phyloP scores from a whole-genome alignment of 2,888 invertebrate species.

The Oithona nana region DNA sequence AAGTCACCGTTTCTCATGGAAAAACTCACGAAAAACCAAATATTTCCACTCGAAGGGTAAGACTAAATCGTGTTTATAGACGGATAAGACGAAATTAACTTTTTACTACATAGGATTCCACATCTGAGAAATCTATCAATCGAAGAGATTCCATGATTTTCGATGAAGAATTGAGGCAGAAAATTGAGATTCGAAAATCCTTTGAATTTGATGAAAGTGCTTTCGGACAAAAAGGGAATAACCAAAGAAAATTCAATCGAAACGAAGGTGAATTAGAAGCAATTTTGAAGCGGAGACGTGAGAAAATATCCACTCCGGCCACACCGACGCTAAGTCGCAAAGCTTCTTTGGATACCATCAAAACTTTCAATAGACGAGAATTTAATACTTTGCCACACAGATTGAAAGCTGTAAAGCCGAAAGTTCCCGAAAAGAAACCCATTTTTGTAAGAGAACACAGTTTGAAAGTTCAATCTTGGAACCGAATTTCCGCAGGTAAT shows the following conservation, averaged over 20 bases:
- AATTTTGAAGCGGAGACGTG: background rate
- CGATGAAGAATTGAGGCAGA: background rate
- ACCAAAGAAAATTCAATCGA: background rate
- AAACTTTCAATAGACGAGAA: no score
- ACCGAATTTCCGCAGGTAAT: background rate
- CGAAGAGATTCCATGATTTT: no score
- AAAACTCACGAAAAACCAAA: no score
- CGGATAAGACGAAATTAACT: no score
- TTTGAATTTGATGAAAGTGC: background rate
- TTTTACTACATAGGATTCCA: no score
- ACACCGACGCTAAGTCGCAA: no score
- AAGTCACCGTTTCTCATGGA: no score
- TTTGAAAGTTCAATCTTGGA: background rate
- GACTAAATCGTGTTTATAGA: no score
- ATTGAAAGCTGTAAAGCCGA: background rate
- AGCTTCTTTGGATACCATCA: no score
- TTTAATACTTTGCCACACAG: background rate
- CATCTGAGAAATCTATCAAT: no score
- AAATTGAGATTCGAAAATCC: background rate
- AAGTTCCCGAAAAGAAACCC: background rate
- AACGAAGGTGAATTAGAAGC: background rate
- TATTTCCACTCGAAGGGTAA: no score
- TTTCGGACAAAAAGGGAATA: background rate
- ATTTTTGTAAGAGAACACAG: background rate
- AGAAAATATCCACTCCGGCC: background rate